Evolutionary conservation across 64 coral and sea anemone species (phyloP).

Genomic region (Actinia tenebrosa): DNA sequence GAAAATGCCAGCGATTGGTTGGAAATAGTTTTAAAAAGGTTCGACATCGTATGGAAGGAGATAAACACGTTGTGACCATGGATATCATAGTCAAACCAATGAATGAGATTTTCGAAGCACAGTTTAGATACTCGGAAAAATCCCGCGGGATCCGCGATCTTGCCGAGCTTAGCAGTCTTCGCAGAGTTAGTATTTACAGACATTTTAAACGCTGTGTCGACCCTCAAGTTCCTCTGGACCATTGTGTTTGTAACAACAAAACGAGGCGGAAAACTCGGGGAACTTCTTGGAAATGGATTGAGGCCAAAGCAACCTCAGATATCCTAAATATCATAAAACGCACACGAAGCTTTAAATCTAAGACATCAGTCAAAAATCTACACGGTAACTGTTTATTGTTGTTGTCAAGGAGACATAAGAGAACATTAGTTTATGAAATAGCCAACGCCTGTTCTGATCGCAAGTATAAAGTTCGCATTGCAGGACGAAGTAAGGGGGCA

Average conservation of each 20-base stretch:
- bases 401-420: conserved; percentile 58
- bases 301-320: conserved; percentile 41
- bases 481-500: conserved; percentile 27
- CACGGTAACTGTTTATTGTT: conserved; percentile 59
- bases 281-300: conserved; percentile 45
- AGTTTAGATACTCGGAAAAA: conserved; percentile 45
- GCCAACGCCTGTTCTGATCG: conserved; percentile 62
- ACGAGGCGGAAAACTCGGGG: conserved; percentile 9
- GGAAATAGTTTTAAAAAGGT: conserved; percentile 68
- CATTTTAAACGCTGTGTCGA: conserved; percentile 70
- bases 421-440: conserved; percentile 62
- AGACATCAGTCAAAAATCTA: conserved; percentile 46
- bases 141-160: not conserved
- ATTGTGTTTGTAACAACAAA: conserved; percentile 64
- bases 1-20: conserved; percentile 69
- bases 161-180: conserved; percentile 41
- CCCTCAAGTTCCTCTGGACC: conserved; percentile 40
- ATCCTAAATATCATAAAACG: conserved; percentile 54
- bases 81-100: conserved; percentile 69
- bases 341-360: conserved; percentile 53
- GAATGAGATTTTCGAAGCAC: conserved; percentile 77
- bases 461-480: conserved; percentile 42
- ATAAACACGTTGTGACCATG: conserved; percentile 61
- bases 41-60: conserved; percentile 40
- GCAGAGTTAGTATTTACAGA: conserved; percentile 81